Percentiles rank a stretch among this genome's conserved stretches.
These are phyloP conservation scores for Drosophila micromelanica DNA, from an alignment of 1,140 invertebrate genomes.

Conservation along the genomic window DNA sequence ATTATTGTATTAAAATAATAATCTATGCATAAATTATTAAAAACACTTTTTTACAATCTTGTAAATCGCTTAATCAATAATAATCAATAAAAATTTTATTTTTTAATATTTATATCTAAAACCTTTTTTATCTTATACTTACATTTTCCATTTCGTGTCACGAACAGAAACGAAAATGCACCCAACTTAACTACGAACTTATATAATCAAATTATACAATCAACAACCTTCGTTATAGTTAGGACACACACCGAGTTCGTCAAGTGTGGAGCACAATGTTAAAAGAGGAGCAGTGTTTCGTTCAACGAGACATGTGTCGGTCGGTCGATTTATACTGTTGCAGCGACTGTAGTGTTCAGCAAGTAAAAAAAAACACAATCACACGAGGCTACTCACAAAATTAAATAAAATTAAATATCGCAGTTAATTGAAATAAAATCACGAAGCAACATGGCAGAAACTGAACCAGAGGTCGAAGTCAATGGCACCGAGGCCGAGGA, in stretches of 20 bases:
- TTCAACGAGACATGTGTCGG: constrained; percentile 18
- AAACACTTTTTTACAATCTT: too few species aligned
- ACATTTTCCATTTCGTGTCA: neutral
- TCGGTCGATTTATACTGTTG: constrained; percentile 2
- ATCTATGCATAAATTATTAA: too few species aligned
- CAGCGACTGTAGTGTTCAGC: constrained; percentile 20
- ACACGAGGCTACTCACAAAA: constrained; percentile 62
- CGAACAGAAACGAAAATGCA: neutral
- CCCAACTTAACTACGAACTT: neutral
- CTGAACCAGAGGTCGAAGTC: constrained; percentile 60
- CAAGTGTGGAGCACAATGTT: neutral
- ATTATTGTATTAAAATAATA: too few species aligned
- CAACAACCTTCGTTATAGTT: neutral
- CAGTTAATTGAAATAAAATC: constrained; percentile 35
- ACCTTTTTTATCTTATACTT: too few species aligned
- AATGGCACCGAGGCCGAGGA: constrained; percentile 67
- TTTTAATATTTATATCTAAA: too few species aligned
- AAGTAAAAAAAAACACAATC: constrained; percentile 30
- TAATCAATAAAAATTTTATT: too few species aligned
- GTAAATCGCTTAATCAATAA: too few species aligned
- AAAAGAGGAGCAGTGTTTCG: neutral
- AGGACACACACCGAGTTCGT: constrained; percentile 9
- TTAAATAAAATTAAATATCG: constrained; percentile 33
- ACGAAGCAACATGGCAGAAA: constrained; percentile 56
- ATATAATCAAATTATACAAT: neutral